Base-by-base conservation (phyloP, 2,888 invertebrate species). In the Limnephilus lunatus region DNA sequence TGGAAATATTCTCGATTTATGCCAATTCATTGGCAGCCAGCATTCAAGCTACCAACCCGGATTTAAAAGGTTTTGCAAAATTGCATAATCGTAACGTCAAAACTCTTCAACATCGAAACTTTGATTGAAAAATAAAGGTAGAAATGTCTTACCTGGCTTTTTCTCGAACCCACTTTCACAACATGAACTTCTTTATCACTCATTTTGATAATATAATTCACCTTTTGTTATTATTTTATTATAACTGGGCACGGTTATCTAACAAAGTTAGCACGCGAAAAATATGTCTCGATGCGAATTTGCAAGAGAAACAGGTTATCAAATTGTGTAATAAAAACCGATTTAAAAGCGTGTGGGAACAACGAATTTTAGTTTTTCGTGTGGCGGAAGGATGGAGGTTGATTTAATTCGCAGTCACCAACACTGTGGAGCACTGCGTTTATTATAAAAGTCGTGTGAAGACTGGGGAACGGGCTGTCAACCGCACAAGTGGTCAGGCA, bases 101-200 rank as follows among this genome's bases (percentile, higher is more conserved):
- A 68, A 15, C 7, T 68, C 68, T 68, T 68, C 68, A 68, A 68
- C 25, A n/a, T 68, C 25, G 25, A 68, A 68, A 68, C n/a, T 68
- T 25, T n/a, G 68, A 68, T 68, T 81, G 82, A 82, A 81, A 90
- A 88, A 82, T 83, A 30, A n/a, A 68, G 2, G 25, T 68, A 68
- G 19, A 91, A 85, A 85, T 88, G 35, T 92, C 95, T 96, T 95
- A 98, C 98, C 97, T 98, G 97, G 95, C 98, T 98, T 96, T 98
- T 98, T 94, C 98, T 97, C 87, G 98, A 98, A 92, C 98, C 98
- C 92, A 98, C 98, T 94, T 97, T 97, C 94, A 98, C 97, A 94
- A 97, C 95, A 95, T 96, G 96, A 92, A 94, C 94, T 92, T 93
- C 92, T 31, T 31, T 90, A 44, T 48, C 89, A 88, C 89, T 91